phyloP scores from a whole-genome alignment of 2,888 invertebrate species.

The Lordiphosa fenestrarum region DNA sequence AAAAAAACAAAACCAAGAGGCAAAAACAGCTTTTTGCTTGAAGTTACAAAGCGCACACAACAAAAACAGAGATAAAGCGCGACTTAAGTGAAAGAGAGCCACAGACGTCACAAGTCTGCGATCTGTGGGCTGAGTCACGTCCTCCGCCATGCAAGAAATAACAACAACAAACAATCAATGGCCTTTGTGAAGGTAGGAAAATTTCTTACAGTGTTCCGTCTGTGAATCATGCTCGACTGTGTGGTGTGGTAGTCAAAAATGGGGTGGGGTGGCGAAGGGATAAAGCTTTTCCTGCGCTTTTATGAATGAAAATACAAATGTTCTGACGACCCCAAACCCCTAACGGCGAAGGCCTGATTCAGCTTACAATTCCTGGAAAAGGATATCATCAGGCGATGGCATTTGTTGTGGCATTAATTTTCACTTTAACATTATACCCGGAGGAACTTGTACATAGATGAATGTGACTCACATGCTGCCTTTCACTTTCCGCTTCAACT shows the following conservation, averaged over 20 bases:
- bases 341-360: constrained; percentile 52
- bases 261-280: constrained; percentile 1
- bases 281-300: constrained; percentile 62
- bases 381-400: constrained; percentile 67
- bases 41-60: constrained; percentile 17
- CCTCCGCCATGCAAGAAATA: constrained; percentile 1
- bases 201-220: constrained; percentile 47
- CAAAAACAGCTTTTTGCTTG: constrained; percentile 42
- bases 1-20: constrained; percentile 33
- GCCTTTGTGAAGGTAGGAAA: constrained; percentile 10
- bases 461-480: constrained; percentile 59
- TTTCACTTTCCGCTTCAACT: constrained; percentile 55
- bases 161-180: constrained; percentile 20
- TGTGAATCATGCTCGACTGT: constrained; percentile 19
- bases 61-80: constrained; percentile 33
- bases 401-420: constrained; percentile 66
- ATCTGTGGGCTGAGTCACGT: constrained; percentile 58
- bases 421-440: constrained; percentile 12
- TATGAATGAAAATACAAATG: constrained; percentile 68
- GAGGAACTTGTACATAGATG: constrained; percentile 5
- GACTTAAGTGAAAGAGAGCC: constrained; percentile 14
- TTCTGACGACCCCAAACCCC: constrained; percentile 4
- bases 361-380: constrained; percentile 71
- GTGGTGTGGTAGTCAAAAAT: too few species aligned
- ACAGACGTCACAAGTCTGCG: constrained; percentile 30